These are phyloP conservation scores for Tupaia chinensis DNA, from an alignment of 2,113 vertebrate genomes.

Conservation along the genomic window DNA sequence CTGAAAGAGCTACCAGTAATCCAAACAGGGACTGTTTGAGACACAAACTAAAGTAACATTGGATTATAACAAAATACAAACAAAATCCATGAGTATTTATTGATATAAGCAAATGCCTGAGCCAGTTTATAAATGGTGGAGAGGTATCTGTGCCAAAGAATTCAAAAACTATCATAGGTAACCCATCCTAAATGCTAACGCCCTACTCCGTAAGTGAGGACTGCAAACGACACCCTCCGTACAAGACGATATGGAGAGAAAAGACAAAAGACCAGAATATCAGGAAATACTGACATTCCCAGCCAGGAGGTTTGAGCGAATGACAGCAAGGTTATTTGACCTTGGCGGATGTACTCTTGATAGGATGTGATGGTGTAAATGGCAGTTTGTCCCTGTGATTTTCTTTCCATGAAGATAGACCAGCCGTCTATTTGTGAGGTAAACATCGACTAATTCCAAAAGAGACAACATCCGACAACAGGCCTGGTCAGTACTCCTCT, in stretches of 20 bases:
- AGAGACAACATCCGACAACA: neutral
- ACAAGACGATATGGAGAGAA: neutral
- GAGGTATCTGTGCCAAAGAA: neutral
- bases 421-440: neutral
- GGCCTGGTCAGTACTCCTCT: neutral
- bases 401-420: neutral
- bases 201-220: neutral
- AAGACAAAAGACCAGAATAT: rapidly evolving
- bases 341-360: neutral
- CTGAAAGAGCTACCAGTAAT: neutral
- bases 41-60: neutral
- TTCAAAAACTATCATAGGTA: neutral
- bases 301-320: neutral
- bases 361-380: neutral
- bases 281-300: neutral
- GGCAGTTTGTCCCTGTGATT: neutral
- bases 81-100: neutral
- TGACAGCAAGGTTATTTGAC: neutral
- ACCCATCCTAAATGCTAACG: neutral
- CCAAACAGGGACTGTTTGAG: neutral
- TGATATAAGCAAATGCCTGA: neutral
- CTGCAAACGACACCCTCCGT: neutral
- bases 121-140: neutral
- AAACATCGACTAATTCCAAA: neutral
- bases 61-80: neutral